These are phyloP conservation scores for Trissoscelio sp. DNA, from an alignment of 2,888 invertebrate species.

Conservation along the genomic window DNA sequence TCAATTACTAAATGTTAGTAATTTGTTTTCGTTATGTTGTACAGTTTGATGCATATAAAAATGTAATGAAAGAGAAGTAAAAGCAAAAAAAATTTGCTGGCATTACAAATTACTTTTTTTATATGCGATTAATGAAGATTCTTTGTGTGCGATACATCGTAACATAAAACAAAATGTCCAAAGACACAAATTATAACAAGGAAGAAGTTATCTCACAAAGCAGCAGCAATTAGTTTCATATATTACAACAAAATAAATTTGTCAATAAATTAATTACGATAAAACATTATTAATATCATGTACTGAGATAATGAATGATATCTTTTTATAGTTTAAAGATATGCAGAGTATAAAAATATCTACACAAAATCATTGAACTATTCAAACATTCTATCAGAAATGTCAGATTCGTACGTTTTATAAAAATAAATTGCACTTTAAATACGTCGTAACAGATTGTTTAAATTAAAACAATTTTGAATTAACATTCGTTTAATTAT, in stretches of 20 bases:
- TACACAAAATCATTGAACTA: no score
- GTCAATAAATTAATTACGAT: constrained; percentile 6
- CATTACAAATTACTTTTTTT: constrained; percentile 26
- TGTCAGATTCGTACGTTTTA: not conserved
- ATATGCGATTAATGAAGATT: constrained; percentile 35
- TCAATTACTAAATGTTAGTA: not conserved
- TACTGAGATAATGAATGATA: no score
- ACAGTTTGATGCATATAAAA: no score
- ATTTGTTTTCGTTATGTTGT: no score
- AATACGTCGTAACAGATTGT: no score
- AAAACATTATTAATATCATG: not conserved
- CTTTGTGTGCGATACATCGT: constrained; percentile 5
- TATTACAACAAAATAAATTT: constrained; percentile 34
- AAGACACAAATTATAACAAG: constrained; percentile 4
- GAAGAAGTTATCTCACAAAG: constrained; percentile 28
- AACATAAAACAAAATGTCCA: not conserved
- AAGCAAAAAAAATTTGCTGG: constrained; percentile 23
- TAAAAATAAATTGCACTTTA: not conserved
- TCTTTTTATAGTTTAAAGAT: no score
- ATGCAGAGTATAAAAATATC: no score
- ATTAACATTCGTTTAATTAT: not conserved
- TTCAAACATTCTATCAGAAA: no score
- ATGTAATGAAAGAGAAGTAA: no score
- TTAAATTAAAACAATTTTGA: no score
- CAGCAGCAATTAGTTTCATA: constrained; percentile 31